Evolutionary conservation across 2,113 vertebrate genomes (phyloP).

Genomic region (Reinhardtius hippoglossoides): DNA sequence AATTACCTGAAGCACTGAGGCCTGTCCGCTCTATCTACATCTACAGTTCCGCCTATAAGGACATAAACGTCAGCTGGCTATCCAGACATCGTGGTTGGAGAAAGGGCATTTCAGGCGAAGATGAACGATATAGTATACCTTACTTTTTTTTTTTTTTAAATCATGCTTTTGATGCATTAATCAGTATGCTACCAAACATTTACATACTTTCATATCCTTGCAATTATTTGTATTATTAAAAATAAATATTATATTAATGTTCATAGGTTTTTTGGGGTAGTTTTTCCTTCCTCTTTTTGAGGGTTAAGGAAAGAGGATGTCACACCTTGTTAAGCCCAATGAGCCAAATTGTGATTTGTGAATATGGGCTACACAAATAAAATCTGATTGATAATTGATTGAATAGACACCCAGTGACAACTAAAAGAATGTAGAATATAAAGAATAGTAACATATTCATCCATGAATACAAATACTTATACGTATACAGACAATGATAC

Average conservation of each 20-base stretch:
- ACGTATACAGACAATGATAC: not conserved
- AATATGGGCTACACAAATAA: too few species aligned
- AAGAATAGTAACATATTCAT: not conserved
- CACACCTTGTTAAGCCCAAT: too few species aligned
- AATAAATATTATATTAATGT: too few species aligned
- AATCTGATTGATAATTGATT: too few species aligned
- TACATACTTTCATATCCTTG: too few species aligned
- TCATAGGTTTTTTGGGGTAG: too few species aligned
- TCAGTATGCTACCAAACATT: too few species aligned
- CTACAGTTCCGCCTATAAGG: conserved; percentile 39
- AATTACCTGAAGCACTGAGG: conserved; percentile 78
- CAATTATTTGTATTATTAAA: too few species aligned
- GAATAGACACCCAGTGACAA: not conserved
- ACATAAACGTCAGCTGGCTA: conserved; percentile 58
- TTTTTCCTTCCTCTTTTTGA: too few species aligned
- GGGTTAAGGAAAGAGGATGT: too few species aligned
- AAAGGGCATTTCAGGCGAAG: conserved; percentile 22
- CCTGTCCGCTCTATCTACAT: conserved; percentile 67
- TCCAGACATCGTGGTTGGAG: conserved; percentile 25
- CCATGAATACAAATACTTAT: not conserved
- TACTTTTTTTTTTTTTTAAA: not conserved
- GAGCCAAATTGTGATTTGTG: too few species aligned
- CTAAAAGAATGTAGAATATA: not conserved
- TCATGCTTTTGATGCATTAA: not conserved
- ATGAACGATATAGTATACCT: not conserved